Evolutionary conservation across 1,140 invertebrate genomes (phyloP), one percentile per base, ranked within the genome.

Genomic region (Sycobia sp.): DNA sequence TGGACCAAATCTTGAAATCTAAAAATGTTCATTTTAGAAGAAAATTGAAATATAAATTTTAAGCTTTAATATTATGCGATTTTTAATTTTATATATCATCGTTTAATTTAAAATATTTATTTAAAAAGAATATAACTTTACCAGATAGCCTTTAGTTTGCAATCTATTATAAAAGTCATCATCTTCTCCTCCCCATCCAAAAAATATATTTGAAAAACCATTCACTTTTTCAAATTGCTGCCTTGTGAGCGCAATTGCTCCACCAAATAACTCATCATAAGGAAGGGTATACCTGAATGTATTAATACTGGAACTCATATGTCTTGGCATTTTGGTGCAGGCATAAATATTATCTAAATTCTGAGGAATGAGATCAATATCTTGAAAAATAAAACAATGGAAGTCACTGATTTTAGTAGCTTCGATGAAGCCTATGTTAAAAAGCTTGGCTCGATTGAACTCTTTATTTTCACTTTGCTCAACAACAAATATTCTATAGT

Each of bases 331-430:
- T 66, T 87, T 84, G 2, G 93, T 90, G 76, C 97, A 99, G 14
- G 90, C 91, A 82, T 98, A 99, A 47, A 97, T 86, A 81, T 98
- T 97, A 3, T 90, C 87, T 57, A 88, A 86, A 80, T 93, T 93
- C 67, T 97, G 85, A 11, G 96, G 96, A 58, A 98, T 84, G 18
- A 98, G 80, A 83, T 99, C 96, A 41, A 98, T 92, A 76, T 99
- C 96, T 80, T 98, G 96, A 71, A 99, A 91, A 51, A 98, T 89
- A 47, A 97, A 88, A 74, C 97, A 99, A 23, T 93, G 88, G 79
- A 89, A 94, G 47, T 88, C 86, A 58, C 85, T 86, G 32, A 87
- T 85, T 67, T 83, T 84, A 27, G 83, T 76, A 0, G 93, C 92
- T 71, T 94, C 89, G 4, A 85, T 77, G 66, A 93, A 95, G 1